These are phyloP conservation scores for Strigops habroptila DNA, from an alignment of 2,113 vertebrate species.

Conservation along the genomic window DNA sequence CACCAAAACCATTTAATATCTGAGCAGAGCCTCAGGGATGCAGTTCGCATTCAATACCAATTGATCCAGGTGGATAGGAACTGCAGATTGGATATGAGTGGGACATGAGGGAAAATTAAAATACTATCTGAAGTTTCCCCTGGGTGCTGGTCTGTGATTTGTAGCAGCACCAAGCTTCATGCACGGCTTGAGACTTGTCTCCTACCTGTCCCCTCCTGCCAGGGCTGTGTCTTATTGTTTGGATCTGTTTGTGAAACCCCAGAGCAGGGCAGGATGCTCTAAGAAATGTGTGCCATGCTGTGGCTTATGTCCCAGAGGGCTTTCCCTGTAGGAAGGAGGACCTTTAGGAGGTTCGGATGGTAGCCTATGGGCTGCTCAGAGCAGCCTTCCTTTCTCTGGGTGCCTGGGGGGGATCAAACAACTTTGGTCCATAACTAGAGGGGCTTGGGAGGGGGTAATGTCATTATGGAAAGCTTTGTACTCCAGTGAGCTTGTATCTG, in stretches of 20 bases:
- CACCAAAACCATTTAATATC: not conserved
- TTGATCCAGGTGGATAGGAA: not conserved
- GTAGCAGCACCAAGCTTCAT: not conserved
- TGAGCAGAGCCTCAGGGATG: not conserved
- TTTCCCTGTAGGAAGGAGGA: not conserved
- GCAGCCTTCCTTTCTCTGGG: not conserved
- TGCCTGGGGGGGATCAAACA: not conserved
- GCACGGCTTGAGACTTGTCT: not conserved
- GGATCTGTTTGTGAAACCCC: not conserved
- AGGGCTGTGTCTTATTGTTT: not conserved
- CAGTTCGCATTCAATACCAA: not conserved
- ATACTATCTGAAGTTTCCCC: not conserved
- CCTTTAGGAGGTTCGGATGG: not conserved
- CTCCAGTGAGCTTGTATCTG: not conserved
- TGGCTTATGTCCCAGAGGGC: not conserved
- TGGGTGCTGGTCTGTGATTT: not conserved
- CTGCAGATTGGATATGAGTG: not conserved
- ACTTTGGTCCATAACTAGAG: not conserved
- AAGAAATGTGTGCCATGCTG: accelerated
- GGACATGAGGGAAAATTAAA: not conserved
- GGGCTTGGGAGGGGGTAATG: not conserved
- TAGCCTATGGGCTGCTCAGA: not conserved
- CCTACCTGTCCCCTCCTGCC: not conserved
- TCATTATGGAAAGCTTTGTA: not conserved
- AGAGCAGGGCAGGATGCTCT: not conserved